Conservation (phyloP, 2,113 vertebrate genomes). For the Montifringilla adamsi region DNA sequence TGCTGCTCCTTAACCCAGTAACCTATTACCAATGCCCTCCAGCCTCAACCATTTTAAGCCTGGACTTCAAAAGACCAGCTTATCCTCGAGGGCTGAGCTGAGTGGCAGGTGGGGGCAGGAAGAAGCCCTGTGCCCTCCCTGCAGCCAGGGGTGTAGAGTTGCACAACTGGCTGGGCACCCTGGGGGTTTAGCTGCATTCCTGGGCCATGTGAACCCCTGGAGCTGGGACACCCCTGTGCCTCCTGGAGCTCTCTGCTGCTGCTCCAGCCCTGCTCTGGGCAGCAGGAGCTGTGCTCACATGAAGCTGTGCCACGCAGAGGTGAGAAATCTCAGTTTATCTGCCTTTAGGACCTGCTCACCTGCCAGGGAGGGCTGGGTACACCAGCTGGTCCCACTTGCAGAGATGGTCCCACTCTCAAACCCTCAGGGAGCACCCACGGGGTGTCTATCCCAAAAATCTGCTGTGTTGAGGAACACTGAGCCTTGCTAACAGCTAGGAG, state of each 20-base stretch:
- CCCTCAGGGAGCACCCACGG: neutral
- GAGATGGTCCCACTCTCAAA: neutral
- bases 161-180: neutral
- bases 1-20: neutral
- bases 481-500: neutral
- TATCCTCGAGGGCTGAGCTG: neutral
- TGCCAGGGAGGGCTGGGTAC: neutral
- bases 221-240: neutral
- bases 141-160: neutral
- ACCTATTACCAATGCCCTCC: constrained; percentile 29
- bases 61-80: constrained; percentile 41
- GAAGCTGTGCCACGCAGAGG: neutral
- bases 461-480: neutral
- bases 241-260: neutral
- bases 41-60: constrained; percentile 32
- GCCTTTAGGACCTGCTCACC: neutral
- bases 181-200: neutral
- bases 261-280: neutral
- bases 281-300: neutral
- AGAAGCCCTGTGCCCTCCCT: neutral
- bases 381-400: neutral
- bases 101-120: neutral
- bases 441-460: neutral
- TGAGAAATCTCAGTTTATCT: neutral
- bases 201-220: neutral